Percentiles rank a stretch among this genome's conserved stretches.
Evolutionary conservation across 2,113 vertebrate genomes (phyloP).

Genomic region (Sphyrna mokarran): DNA sequence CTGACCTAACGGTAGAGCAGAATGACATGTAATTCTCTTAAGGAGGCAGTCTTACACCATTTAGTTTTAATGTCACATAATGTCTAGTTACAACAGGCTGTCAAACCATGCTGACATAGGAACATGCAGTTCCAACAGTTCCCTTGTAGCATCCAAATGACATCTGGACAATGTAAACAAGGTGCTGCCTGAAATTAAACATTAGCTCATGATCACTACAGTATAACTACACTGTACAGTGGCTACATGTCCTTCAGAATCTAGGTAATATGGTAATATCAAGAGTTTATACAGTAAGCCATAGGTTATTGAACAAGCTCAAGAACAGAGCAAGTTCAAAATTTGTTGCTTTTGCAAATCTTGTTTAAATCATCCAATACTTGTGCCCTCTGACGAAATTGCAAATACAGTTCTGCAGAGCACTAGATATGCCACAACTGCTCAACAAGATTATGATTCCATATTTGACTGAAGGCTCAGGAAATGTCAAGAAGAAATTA

Average conservation of each 20-base stretch:
- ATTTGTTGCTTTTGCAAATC: background rate
- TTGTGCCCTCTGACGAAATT: background rate
- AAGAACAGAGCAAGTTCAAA: background rate
- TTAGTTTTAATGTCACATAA: background rate
- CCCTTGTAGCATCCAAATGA: background rate
- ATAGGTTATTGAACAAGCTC: background rate
- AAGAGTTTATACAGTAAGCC: background rate
- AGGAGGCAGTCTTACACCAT: background rate
- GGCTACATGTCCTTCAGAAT: background rate
- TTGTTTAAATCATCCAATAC: background rate
- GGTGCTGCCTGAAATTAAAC: background rate
- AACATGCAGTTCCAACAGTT: background rate
- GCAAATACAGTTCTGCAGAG: background rate
- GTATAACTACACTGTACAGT: background rate
- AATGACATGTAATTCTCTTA: background rate
- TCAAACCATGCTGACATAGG: background rate
- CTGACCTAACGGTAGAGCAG: background rate
- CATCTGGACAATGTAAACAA: background rate
- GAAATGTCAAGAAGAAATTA: background rate
- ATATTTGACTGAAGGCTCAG: background rate
- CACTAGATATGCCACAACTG: background rate
- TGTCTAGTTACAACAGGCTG: background rate
- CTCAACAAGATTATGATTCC: background rate
- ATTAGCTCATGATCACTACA: background rate
- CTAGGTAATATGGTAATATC: background rate